Evolutionary conservation across 2,888 invertebrate genomes (phyloP).

Genomic region (Phyto melanocephala): DNA sequence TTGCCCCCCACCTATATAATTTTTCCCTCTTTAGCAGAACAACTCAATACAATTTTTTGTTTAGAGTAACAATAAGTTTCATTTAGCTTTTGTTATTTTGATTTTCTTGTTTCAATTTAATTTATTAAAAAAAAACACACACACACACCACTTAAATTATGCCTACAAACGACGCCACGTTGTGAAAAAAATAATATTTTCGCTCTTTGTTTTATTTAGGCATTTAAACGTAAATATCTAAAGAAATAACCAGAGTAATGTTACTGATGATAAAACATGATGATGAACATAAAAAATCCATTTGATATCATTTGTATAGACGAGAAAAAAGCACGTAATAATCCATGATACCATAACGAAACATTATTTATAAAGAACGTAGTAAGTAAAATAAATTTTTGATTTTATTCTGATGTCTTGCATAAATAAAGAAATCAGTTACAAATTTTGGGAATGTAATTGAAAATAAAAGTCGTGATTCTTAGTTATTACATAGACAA

Average conservation of each 20-base stretch:
- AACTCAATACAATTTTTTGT: background rate
- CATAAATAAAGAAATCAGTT: background rate
- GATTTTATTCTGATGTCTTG: background rate
- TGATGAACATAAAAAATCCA: background rate
- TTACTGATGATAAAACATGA: background rate
- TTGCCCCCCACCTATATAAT: no score
- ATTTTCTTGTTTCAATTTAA: slow-evolving; percentile 28
- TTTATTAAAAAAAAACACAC: no score
- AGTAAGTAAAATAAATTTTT: background rate
- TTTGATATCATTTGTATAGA: background rate
- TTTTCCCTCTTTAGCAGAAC: background rate
- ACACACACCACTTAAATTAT: slow-evolving; percentile 31
- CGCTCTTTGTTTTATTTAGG: background rate
- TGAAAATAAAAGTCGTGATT: slow-evolving; percentile 46
- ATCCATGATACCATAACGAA: slow-evolving; percentile 43
- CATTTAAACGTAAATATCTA: background rate
- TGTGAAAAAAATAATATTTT: background rate
- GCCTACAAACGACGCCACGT: slow-evolving; percentile 53
- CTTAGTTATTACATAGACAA: background rate
- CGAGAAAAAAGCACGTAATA: slow-evolving; percentile 42
- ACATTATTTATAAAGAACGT: background rate
- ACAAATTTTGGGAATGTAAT: slow-evolving; percentile 20
- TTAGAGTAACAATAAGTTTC: background rate
- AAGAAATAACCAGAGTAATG: background rate
- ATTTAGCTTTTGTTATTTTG: background rate